Evolutionary conservation across 2,797 vertebrate genomes (phyloP), one percentile per base, ranked within the genome.

Genomic region (Anableps anableps): DNA sequence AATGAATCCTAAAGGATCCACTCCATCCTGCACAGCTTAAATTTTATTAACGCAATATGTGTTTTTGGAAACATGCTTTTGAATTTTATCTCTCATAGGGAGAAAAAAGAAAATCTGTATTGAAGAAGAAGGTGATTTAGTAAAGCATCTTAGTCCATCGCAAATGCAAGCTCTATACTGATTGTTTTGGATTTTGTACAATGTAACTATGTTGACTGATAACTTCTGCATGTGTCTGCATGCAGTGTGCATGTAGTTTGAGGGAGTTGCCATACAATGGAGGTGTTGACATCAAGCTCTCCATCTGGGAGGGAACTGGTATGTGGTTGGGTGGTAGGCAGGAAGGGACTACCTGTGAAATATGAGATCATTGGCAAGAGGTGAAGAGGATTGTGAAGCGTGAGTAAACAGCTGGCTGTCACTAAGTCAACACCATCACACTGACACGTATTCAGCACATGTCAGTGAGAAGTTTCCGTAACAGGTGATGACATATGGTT

Each of bases 271-370:
- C 36, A 82, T 50, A 77, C 71, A 86, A 92, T 85, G 75, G 66
- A 78, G 43, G 78, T 87, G 84, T 88, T 88, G 90, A 91, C 88
- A 83, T 82, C 19, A 79, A 81, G 87, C 78, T 87, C 79, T 84
- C 77, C 50, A 50, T 66, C 78, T 31, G 41, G 4, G 72, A 55
- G 74, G 14, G 70, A 17, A 58, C 21, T 75, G 51, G 31, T 7
- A n/a, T 0, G 75, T 50, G 43, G 50, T 55, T 41, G 50, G 7
- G 58, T 19, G 70, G 41, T n/a, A 21, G 45, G 47, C 51, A 72
- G 78, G 48, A 74, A 60, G 74, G 78, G 31, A 72, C 51, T 70
- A 82, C 83, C 75, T 85, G 79, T 81, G 86, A 84, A 82, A 84
- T 78, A 70, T 85, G 87, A 92, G 80, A 83, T 70, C 68, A 60